A percentile compares a stretch with the other conserved stretches of the same genome.
Evolutionary conservation across 2,888 invertebrate genomes (phyloP).

Genomic region (Sesamia inferens): DNA sequence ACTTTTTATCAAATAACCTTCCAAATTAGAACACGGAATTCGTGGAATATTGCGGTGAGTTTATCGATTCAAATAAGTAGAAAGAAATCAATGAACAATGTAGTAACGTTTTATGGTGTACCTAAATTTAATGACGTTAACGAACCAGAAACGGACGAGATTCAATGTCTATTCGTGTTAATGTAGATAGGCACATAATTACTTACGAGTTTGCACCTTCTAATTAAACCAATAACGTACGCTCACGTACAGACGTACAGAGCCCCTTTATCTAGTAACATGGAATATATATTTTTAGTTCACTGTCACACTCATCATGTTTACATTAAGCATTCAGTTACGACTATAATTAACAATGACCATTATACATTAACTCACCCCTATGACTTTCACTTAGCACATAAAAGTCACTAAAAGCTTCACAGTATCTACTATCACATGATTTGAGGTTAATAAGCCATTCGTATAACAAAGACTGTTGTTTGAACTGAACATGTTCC

Average conservation of each 20-base stretch:
- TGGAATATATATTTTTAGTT: background rate
- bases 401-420: constrained; percentile 38
- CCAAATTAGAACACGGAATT: constrained; percentile 45
- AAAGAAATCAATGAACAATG: constrained; percentile 28
- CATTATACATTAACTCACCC: constrained; percentile 51
- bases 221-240: constrained; percentile 19
- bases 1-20: constrained; percentile 37
- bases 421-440: constrained; percentile 13
- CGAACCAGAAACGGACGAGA: constrained; percentile 29
- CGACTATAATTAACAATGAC: constrained; percentile 25
- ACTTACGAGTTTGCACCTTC: constrained; percentile 9
- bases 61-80: constrained; percentile 51
- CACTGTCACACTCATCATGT: background rate
- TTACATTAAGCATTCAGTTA: background rate
- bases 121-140: constrained; percentile 36
- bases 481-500: constrained; percentile 20
- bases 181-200: constrained; percentile 38
- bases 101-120: constrained; percentile 12
- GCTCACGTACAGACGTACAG: constrained; percentile 6
- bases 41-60: constrained; percentile 24
- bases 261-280: constrained; percentile 8
- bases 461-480: constrained; percentile 19
- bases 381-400: constrained; percentile 39
- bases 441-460: constrained; percentile 34
- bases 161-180: constrained; percentile 42